Evolutionary conservation across 2,888 invertebrate genomes (phyloP), one percentile per base, ranked within the genome.

Genomic region (Disparrhopalites patrizii): DNA sequence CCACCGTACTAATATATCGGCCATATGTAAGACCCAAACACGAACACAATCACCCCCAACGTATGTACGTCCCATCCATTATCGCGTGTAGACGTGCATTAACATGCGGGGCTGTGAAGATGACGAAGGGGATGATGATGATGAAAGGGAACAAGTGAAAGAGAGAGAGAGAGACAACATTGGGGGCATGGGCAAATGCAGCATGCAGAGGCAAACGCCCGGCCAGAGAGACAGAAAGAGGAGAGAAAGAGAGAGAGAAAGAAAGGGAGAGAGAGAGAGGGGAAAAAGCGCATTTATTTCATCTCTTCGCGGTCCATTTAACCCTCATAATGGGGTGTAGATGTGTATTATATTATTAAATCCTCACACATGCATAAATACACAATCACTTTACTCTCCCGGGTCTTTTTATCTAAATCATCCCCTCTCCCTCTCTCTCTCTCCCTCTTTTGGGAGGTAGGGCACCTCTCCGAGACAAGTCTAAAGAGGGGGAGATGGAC

Each of bases 231-330:
- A 47, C 18, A n/a, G 20, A 7, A 23, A 47, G 18, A 47, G n/a
- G n/a, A n/a, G 18, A n/a, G 10, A 47, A 7, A 47, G 10, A n/a
- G 47, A 10, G 18, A 47, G 18, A 2, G 5, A n/a, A 47, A 47
- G 47, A 47, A 47, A 47, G 2, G 7, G 15, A 47, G 15, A 47
- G 13, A 47, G 47, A 47, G 15, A 1, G 20, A 1, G 18, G 18
- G 47, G 18, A 23, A 15, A n/a, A 23, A 20, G 36, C 56, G 51
- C 51, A 63, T 63, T 71, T 69, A 69, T 71, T 69, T 68, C 69
- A 71, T 71, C 68, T 69, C 65, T 68, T 68, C 63, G 62, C 71
- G 68, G 69, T 68, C 69, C 71, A 71, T 71, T 71, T 68, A 69
- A 62, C 65, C 51, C 20, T 51, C 61, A 71, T 71, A 71, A 71